Evolutionary conservation across 2,888 invertebrate species (phyloP), one percentile per base, ranked within the genome.

Genomic region (Coleophora flavipennella): DNA sequence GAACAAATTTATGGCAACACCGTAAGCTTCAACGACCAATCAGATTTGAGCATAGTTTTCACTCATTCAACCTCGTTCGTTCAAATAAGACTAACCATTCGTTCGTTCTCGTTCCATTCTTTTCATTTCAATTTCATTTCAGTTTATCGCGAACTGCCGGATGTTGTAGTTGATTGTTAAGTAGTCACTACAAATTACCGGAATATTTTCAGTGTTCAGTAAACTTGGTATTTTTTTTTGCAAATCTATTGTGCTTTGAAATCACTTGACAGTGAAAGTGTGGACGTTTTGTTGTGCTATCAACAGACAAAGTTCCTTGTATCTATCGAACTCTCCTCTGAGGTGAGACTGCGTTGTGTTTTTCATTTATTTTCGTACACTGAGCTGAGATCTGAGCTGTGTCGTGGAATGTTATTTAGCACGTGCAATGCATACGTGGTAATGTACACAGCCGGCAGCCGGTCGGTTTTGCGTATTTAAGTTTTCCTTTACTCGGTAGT

Each of bases 111-210:
- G n/a, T n/a, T n/a, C n/a, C n/a, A n/a, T n/a, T n/a, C n/a, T n/a
- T n/a, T n/a, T n/a, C n/a, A n/a, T n/a, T n/a, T n/a, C n/a, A n/a
- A n/a, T n/a, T n/a, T n/a, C n/a, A n/a, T n/a, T 42, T 64, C 62
- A 79, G 78, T 81, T 59, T 60, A 50, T 79, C 73, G 79, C 66
- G 72, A 48, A 61, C 49, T 55, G 65, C 74, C 73, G 79, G 76
- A 61, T 40, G 36, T 51, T 37, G 71, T 75, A 71, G 80, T 79
- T 68, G 79, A 67, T 67, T 71, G 53, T 56, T 51, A 62, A 65
- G 59, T 58, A 51, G 71, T 75, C 71, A 77, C 76, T 83, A 70
- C 73, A 51, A 46, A 42, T 52, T 58, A 55, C 78, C 81, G 83
- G 78, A 71, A 46, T 47, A 45, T 50, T 67, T 65, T 59, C 53